phyloP scores from a whole-genome alignment of 2,888 invertebrate species.

The Morpho deidamia region DNA sequence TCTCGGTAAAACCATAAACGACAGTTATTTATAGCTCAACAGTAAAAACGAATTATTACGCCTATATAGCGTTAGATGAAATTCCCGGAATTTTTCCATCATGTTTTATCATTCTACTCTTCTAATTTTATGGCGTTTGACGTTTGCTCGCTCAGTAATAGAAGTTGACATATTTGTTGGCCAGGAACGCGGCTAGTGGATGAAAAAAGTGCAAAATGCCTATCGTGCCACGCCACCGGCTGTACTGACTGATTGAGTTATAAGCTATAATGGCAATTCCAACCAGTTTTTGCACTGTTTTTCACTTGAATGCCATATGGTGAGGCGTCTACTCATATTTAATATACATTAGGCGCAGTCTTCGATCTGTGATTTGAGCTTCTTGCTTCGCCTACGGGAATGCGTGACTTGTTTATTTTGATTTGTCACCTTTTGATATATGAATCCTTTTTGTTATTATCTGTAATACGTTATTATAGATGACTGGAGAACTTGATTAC shows the following conservation, averaged over 20 bases:
- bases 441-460: conserved; percentile 64
- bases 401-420: conserved; percentile 69
- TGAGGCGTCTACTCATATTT: conserved; percentile 56
- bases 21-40: conserved; percentile 12
- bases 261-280: conserved; percentile 72
- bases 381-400: conserved; percentile 56
- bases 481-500: conserved; percentile 48
- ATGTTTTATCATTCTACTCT: conserved; percentile 45
- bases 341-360: conserved; percentile 65
- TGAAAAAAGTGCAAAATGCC: conserved; percentile 72
- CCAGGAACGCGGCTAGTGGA: conserved; percentile 58
- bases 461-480: conserved; percentile 52
- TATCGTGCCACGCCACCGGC: conserved; percentile 47
- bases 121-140: conserved; percentile 42
- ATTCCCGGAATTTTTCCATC: conserved; percentile 51
- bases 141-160: conserved; percentile 43
- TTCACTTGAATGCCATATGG: conserved; percentile 62
- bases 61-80: conserved; percentile 19
- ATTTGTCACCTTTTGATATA: conserved; percentile 71
- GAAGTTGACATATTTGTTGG: conserved; percentile 46
- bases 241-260: conserved; percentile 68
- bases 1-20: conserved; percentile 6
- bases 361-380: conserved; percentile 56
- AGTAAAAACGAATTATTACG: conserved; percentile 10
- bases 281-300: conserved; percentile 70